Conservation (phyloP, 2,113 vertebrate species). For the Scolopax mira region DNA sequence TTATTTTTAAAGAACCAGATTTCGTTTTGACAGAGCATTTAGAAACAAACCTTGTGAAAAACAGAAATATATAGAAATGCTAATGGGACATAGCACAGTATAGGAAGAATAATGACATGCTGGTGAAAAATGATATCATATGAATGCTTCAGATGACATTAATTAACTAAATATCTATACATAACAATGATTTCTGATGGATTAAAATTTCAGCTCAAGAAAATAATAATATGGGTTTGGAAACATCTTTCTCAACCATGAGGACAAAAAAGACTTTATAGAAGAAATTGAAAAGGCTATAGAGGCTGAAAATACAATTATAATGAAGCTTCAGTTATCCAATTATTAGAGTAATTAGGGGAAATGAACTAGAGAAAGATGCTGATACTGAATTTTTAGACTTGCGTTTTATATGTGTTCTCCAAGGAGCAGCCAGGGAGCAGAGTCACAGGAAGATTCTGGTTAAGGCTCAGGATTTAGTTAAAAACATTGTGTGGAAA, state of each 20-base stretch:
- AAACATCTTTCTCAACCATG: background rate
- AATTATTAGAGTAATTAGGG: background rate
- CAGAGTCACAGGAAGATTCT: background rate
- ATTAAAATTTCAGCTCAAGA: background rate
- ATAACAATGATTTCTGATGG: background rate
- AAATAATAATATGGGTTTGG: background rate
- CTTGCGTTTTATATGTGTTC: background rate
- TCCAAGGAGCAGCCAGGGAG: background rate
- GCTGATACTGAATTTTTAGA: background rate
- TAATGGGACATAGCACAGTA: background rate
- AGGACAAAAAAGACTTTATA: accelerated
- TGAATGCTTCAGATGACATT: background rate
- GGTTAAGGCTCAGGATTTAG: background rate
- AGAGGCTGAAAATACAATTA: background rate
- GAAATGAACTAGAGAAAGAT: background rate
- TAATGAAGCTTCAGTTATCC: background rate
- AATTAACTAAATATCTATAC: background rate
- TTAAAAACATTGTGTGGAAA: background rate
- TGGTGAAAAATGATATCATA: background rate
- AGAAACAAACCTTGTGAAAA: background rate
- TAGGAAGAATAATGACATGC: background rate
- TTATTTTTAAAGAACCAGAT: background rate
- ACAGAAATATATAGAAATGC: background rate
- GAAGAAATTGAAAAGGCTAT: background rate
- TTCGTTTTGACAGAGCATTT: background rate